Conservation (phyloP, 2,797 vertebrate genomes). For the Echiichthys vipera region DNA sequence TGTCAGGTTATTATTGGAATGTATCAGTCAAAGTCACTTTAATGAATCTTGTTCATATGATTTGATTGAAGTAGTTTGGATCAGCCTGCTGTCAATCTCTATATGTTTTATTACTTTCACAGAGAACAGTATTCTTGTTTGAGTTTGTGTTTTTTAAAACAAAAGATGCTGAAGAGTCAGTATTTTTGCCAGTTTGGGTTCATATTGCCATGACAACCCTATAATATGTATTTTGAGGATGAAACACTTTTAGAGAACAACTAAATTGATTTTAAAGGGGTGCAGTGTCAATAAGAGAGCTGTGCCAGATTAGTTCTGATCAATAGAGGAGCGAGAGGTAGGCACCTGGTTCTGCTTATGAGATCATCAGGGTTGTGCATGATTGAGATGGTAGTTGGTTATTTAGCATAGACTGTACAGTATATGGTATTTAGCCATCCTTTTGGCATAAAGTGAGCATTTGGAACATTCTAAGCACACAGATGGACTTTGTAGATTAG, state of each 20-base stretch:
- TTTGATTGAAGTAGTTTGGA: neutral
- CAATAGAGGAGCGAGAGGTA: neutral
- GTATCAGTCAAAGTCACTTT: constrained; percentile 31
- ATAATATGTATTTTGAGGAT: neutral
- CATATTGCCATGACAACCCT: neutral
- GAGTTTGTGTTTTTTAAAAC: neutral
- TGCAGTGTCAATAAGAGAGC: neutral
- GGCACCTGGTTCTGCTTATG: neutral
- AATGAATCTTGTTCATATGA: neutral
- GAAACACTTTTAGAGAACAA: neutral
- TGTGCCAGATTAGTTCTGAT: neutral
- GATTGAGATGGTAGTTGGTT: neutral
- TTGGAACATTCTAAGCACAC: neutral
- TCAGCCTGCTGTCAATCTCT: neutral
- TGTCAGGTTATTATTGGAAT: constrained; percentile 13
- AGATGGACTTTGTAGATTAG: constrained; percentile 3
- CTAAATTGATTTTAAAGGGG: neutral
- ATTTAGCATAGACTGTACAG: too few relatives aligned
- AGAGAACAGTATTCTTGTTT: neutral
- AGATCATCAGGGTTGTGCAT: neutral
- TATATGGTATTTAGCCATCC: neutral
- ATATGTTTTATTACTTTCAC: neutral
- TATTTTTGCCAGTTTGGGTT: neutral
- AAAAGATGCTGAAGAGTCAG: neutral
- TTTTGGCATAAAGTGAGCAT: constrained; percentile 1